A percentile compares a stretch with the other conserved stretches of the same genome.
These are phyloP conservation scores for Oxygymnocypris stewartii DNA, from an alignment of 2,113 vertebrate species.

Conservation along the genomic window DNA sequence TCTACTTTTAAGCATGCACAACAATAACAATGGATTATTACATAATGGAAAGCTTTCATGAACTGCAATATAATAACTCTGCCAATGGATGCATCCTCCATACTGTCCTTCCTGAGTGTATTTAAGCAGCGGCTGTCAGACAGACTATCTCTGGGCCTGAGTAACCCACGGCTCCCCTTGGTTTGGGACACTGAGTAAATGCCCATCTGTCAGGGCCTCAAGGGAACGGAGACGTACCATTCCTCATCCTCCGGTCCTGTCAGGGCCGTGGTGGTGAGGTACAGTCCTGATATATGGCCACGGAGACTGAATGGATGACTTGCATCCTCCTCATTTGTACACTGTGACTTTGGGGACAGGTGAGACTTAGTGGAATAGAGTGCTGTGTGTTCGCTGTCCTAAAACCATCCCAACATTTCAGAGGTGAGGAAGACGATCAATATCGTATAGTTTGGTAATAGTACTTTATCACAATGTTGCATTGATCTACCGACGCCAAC, in stretches of 20 bases:
- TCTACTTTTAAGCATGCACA: neutral
- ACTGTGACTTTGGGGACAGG: constrained; percentile 12
- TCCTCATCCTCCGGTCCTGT: constrained; percentile 30
- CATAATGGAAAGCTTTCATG: neutral
- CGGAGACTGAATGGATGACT: constrained; percentile 7
- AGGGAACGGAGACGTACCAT: constrained; percentile 18
- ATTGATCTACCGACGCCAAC: neutral
- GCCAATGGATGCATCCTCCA: neutral
- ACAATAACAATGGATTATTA: neutral
- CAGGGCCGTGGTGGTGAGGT: neutral
- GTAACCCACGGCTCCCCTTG: constrained; percentile 19
- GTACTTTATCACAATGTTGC: constrained; percentile 11
- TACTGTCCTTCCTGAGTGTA: neutral
- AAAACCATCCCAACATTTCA: neutral
- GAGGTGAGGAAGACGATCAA: constrained; percentile 15
- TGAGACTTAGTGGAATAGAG: constrained; percentile 34
- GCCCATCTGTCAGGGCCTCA: constrained; percentile 36
- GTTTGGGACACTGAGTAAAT: constrained; percentile 32
- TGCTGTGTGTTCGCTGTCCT: constrained; percentile 23
- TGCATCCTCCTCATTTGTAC: constrained; percentile 39
- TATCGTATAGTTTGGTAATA: neutral
- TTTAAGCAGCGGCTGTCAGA: constrained; percentile 29
- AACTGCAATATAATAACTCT: neutral
- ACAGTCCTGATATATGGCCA: constrained; percentile 33
- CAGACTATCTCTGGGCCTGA: neutral